A percentile compares a stretch with the other conserved stretches of the same genome.
Conservation (phyloP, 1,140 invertebrate genomes). For the Thereuonema tuberculata region DNA sequence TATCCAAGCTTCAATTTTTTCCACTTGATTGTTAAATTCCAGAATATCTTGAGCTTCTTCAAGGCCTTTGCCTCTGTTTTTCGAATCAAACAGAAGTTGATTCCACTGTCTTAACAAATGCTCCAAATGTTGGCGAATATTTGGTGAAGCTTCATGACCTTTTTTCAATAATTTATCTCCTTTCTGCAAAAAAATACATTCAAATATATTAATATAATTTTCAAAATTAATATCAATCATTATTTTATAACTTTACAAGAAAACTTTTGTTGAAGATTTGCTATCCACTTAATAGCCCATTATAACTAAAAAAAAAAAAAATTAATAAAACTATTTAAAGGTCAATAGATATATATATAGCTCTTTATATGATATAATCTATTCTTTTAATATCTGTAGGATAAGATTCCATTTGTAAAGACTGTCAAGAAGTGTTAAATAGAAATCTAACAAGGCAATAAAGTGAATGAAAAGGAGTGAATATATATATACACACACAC, state of each 20-base stretch:
- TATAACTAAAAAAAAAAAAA: too few species aligned
- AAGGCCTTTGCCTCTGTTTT: constrained; percentile 64
- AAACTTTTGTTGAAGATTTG: too few species aligned
- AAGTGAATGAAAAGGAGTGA: too few species aligned
- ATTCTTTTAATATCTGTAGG: too few species aligned
- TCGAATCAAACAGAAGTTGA: constrained; percentile 60
- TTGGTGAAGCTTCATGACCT: constrained; percentile 43
- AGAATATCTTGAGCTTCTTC: constrained; percentile 95
- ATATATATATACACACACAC: too few species aligned
- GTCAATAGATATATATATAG: too few species aligned
- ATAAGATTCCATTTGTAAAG: too few species aligned
- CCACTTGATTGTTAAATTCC: constrained; percentile 85
- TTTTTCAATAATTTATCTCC: constrained; percentile 45
- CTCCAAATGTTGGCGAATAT: constrained; percentile 57
- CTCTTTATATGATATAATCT: too few species aligned
- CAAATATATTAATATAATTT: not conserved
- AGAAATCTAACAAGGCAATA: too few species aligned
- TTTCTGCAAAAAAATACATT: constrained; percentile 11
- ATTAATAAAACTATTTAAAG: too few species aligned
- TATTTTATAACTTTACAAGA: not conserved
- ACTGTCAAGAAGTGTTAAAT: too few species aligned
- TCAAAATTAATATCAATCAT: not conserved
- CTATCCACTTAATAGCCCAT: too few species aligned
- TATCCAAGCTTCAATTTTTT: constrained; percentile 93
- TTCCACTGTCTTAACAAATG: constrained; percentile 61